Evolutionary conservation across 2,113 vertebrate species (phyloP).

Genomic region (Pyrgilauda ruficollis): DNA sequence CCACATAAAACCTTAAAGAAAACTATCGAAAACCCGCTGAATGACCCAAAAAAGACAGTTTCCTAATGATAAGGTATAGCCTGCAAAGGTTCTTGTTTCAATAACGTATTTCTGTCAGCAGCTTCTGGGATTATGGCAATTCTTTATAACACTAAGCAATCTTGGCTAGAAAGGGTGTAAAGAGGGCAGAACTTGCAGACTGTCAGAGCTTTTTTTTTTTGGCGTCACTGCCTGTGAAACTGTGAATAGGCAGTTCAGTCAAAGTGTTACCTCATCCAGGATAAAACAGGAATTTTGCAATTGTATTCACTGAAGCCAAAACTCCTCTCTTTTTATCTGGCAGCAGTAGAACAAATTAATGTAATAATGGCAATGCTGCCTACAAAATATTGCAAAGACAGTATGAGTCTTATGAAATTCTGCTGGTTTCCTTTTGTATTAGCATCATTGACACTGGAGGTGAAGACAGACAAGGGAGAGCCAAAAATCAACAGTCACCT

Average conservation of each 20-base stretch:
- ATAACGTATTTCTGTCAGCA: slow-evolving; percentile 31
- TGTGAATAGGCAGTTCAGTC: slow-evolving; percentile 50
- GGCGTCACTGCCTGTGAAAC: slow-evolving; percentile 32
- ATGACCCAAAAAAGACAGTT: background rate
- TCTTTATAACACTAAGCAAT: slow-evolving; percentile 25
- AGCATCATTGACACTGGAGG: slow-evolving; percentile 5
- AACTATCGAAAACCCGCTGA: rapidly evolving
- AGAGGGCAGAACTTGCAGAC: slow-evolving; percentile 56
- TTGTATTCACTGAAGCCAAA: slow-evolving; percentile 23
- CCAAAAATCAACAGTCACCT: slow-evolving; percentile 40
- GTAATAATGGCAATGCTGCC: background rate
- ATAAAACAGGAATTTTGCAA: slow-evolving; percentile 14
- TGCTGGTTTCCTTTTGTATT: slow-evolving; percentile 14
- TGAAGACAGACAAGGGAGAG: slow-evolving; percentile 40
- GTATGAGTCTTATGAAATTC: background rate
- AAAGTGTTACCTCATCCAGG: slow-evolving; percentile 6
- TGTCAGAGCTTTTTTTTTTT: slow-evolving; percentile 27
- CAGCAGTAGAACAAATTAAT: slow-evolving; percentile 18
- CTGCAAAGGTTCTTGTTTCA: background rate
- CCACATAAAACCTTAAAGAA: background rate
- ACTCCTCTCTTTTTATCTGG: background rate
- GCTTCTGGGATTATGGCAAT: slow-evolving; percentile 15
- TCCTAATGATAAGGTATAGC: background rate
- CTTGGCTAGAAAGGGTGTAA: slow-evolving; percentile 59
- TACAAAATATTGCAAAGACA: background rate